Conservation (phyloP, 2,797 vertebrate species). For the Ptychadena robeensis region DNA sequence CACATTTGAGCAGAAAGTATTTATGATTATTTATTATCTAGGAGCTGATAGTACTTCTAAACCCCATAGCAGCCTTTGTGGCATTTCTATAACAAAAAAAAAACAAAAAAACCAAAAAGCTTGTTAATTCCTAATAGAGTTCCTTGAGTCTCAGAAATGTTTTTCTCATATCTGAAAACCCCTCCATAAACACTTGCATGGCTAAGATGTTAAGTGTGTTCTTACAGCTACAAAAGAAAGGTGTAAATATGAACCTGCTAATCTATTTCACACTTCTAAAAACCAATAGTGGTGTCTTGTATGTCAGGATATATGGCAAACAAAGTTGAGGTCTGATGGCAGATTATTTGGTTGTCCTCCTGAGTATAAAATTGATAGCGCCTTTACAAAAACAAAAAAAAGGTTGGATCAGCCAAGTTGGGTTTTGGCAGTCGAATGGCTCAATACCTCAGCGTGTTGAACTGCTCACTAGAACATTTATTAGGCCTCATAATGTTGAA, state of each 20-base stretch:
- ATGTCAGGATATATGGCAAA: constrained; percentile 19
- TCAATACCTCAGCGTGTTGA: constrained; percentile 59
- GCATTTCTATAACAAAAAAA: too few species aligned
- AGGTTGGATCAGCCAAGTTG: constrained; percentile 61
- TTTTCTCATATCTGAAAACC: not conserved
- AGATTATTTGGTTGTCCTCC: constrained; percentile 37
- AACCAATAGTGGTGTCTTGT: constrained; percentile 36
- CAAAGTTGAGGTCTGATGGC: constrained; percentile 21
- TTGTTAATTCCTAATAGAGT: not conserved
- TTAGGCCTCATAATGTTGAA: constrained; percentile 59
- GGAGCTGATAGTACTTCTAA: too few species aligned
- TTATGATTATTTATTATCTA: too few species aligned
- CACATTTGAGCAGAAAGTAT: too few species aligned
- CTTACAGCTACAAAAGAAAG: constrained; percentile 18
- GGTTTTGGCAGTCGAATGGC: constrained; percentile 61
- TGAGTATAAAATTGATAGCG: constrained; percentile 48
- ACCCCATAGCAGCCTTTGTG: too few species aligned
- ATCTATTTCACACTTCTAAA: constrained; percentile 26
- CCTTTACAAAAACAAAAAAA: constrained; percentile 40
- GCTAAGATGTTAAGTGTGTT: constrained; percentile 16
- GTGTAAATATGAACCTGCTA: constrained; percentile 20
- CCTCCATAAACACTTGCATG: constrained; percentile 24
- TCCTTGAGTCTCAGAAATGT: not conserved
- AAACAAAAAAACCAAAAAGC: too few species aligned
- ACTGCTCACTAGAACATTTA: constrained; percentile 62